Evolutionary conservation across 2,113 vertebrate genomes (phyloP), one percentile per base, ranked within the genome.

Genomic region (Dasypus novemcinctus): DNA sequence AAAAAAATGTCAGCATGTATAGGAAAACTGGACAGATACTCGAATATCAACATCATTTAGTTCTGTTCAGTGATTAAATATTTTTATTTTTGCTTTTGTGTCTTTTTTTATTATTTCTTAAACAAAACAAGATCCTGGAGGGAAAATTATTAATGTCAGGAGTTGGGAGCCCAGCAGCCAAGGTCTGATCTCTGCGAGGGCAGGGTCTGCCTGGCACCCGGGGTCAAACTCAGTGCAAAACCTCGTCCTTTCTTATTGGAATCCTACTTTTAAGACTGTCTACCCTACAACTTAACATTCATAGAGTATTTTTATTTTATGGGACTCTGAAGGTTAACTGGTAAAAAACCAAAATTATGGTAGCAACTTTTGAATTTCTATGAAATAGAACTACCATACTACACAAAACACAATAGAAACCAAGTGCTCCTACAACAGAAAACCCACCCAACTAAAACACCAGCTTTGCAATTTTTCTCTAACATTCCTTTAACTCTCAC

Each of bases 1-100:
- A 27, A 11, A 69, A 72, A 90, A 91, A 21, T 46, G 78, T 21
- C 12, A 88, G 36, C n/a, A 64, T 57, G 46, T 81, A 66, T 74
- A 49, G 46, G 11, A 90, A 95, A 88, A 38, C 20, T 41, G 17
- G 49, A 71, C 49, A 18, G 31, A 57, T 66, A 88, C 13, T 69
- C 92, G 92, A 95, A 82, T 71, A 95, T 43, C 8, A 46, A 78
- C 18, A 93, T 57, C 59, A 87, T 92, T 82, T 69, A 83, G 20
- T 57, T 61, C 46, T 49, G 46, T 9, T 49, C 46, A 49, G 46
- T 5, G 46, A 49, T 49, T 49, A 49, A 49, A 49, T 49, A 49
- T 29, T 71, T 27, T 75, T 71, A 68, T 36, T 14, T 71, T 87
- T 95, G 87, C 17, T 49, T 49, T 46, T 81, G 87, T 82, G 71